Percentiles rank a stretch among this genome's conserved stretches.
These are phyloP conservation scores for Lordiphosa collinella DNA, from an alignment of 1,140 invertebrate species.

Conservation along the genomic window DNA sequence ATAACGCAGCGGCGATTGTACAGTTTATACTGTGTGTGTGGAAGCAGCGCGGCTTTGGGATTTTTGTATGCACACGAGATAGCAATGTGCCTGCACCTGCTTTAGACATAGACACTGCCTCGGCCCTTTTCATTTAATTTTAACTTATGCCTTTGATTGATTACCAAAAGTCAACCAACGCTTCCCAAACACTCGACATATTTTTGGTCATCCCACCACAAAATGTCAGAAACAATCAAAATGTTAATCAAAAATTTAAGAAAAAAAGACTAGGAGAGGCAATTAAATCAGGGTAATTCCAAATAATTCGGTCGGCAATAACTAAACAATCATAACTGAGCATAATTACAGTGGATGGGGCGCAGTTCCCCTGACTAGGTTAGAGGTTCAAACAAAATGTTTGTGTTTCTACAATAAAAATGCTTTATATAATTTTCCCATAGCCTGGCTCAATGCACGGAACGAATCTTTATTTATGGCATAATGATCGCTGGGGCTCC, in stretches of 20 bases:
- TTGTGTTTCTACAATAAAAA: slow-evolving; percentile 58
- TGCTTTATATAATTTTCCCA: slow-evolving; percentile 65
- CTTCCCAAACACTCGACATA: not conserved
- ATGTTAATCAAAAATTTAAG: slow-evolving; percentile 9
- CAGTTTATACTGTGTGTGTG: too few relatives aligned
- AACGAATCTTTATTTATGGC: slow-evolving; percentile 78
- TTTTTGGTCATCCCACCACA: slow-evolving; percentile 7
- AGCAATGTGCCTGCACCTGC: too few relatives aligned
- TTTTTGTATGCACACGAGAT: too few relatives aligned
- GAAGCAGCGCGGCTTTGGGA: too few relatives aligned
- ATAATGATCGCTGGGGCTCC: slow-evolving; percentile 57
- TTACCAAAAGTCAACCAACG: too few relatives aligned
- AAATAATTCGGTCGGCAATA: slow-evolving; percentile 37
- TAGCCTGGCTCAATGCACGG: slow-evolving; percentile 51
- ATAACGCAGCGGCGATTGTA: too few relatives aligned
- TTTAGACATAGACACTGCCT: too few relatives aligned
- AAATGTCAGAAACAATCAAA: slow-evolving; percentile 54
- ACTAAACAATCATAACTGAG: slow-evolving; percentile 64
- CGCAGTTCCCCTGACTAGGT: too few relatives aligned
- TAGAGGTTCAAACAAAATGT: slow-evolving; percentile 21
- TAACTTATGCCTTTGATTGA: slow-evolving; percentile 30
- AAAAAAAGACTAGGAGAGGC: slow-evolving; percentile 9
- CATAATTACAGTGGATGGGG: slow-evolving; percentile 49
- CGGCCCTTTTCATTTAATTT: not conserved
- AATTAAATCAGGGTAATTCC: slow-evolving; percentile 47